Conservation (phyloP, 2,888 invertebrate species). For the Epinotia nisella region DNA sequence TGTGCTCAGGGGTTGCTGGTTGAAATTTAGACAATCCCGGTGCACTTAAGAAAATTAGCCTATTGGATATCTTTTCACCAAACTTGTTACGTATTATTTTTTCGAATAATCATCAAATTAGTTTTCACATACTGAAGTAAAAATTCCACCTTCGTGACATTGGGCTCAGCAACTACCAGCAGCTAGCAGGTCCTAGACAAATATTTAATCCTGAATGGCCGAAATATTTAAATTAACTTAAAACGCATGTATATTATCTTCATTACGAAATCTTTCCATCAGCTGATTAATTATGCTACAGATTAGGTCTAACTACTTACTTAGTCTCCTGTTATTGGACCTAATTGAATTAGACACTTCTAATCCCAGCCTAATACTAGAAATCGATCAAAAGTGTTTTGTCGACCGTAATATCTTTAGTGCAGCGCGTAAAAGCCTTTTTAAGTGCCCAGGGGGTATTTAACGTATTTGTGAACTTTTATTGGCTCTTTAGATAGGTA, state of each 20-base stretch:
- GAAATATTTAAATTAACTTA: not conserved
- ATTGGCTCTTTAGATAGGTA: constrained; percentile 14
- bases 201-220: too few relatives aligned
- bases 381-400: not conserved
- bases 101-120: too few relatives aligned
- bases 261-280: not conserved
- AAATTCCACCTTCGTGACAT: too few relatives aligned
- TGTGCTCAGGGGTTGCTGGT: constrained; percentile 7
- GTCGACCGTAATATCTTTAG: not conserved
- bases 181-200: too few relatives aligned
- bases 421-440: not conserved
- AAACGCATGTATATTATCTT: not conserved
- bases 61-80: not conserved
- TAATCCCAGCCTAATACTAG: not conserved
- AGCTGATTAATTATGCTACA: not conserved
- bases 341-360: not conserved
- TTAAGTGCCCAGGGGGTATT: constrained; percentile 14
- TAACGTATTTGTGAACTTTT: not conserved
- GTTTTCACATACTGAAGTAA: too few relatives aligned
- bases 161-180: too few relatives aligned
- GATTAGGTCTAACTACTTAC: not conserved
- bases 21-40: constrained; percentile 8
- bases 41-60: not conserved
- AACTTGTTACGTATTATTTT: too few relatives aligned
- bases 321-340: not conserved